These are phyloP conservation scores for Pachycephus smyrnensis DNA, from an alignment of 2,888 invertebrate species.

Conservation along the genomic window DNA sequence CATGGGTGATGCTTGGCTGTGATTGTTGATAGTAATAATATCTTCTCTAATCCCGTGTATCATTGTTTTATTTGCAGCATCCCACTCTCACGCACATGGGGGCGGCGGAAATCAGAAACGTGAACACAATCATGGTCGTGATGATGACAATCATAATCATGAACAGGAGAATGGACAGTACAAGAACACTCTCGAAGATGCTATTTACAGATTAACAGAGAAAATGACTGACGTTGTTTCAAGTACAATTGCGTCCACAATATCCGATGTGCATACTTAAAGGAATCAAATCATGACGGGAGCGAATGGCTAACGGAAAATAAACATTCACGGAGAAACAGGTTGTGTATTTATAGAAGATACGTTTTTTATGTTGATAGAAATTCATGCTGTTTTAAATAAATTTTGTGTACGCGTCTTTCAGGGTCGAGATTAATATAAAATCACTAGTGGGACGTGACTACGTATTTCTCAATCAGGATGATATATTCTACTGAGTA, in stretches of 20 bases:
- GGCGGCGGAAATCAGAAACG: slow-evolving; percentile 26
- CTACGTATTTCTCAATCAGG: no score
- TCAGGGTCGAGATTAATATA: no score
- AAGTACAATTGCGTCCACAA: slow-evolving; percentile 39
- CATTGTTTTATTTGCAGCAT: slow-evolving; percentile 44
- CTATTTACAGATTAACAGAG: slow-evolving; percentile 47
- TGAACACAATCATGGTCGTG: slow-evolving; percentile 28
- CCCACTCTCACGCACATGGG: slow-evolving; percentile 40
- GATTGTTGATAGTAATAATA: background rate
- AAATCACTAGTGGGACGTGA: no score
- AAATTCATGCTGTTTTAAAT: no score
- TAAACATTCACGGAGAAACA: no score
- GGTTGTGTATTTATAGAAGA: no score
- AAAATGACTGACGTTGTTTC: slow-evolving; percentile 44
- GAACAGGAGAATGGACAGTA: slow-evolving; percentile 26
- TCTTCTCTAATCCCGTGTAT: background rate
- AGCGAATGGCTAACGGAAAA: no score
- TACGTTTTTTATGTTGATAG: no score
- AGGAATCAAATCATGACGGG: no score
- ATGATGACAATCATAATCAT: slow-evolving; percentile 20
- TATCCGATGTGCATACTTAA: no score
- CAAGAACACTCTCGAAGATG: slow-evolving; percentile 29
- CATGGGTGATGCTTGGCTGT: background rate
- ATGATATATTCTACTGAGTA: no score
- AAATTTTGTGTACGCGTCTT: no score